phyloP scores from a whole-genome alignment of 1,140 invertebrate species.

The Drosophila sp. region DNA sequence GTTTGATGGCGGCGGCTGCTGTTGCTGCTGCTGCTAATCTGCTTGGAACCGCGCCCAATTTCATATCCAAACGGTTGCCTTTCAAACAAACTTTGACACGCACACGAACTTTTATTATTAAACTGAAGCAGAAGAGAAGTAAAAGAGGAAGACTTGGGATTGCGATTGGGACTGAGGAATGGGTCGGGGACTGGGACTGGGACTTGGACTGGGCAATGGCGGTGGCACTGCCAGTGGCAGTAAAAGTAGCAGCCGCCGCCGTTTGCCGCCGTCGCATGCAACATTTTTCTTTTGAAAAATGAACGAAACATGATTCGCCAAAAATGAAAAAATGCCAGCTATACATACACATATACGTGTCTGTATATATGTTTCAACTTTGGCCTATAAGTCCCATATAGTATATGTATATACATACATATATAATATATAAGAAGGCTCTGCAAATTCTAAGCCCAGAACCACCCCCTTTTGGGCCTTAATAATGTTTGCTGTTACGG shows the following conservation, averaged over 20 bases:
- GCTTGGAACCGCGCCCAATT: constrained; percentile 65
- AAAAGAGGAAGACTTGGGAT: constrained; percentile 7
- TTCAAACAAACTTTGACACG: constrained; percentile 81
- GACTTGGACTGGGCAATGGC: constrained; percentile 45
- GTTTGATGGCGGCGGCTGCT: constrained; percentile 2
- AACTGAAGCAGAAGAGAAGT: constrained; percentile 29
- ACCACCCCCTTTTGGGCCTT: constrained; percentile 7
- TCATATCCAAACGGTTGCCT: constrained; percentile 67
- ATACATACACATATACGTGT: constrained; percentile 26
- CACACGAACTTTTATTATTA: constrained; percentile 81
- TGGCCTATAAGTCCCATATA: constrained; percentile 64
- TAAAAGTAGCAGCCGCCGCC: constrained; percentile 73
- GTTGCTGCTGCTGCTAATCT: constrained; percentile 65
- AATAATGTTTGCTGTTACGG: constrained; percentile 44
- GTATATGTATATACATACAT: too few relatives aligned
- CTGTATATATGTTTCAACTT: constrained; percentile 57
- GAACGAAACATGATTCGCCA: constrained; percentile 82
- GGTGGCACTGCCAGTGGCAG: constrained; percentile 58
- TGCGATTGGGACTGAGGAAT: constrained; percentile 24
- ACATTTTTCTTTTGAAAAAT: constrained; percentile 83
- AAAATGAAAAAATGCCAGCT: constrained; percentile 50
- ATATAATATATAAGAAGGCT: neutral
- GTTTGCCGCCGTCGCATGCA: constrained; percentile 76
- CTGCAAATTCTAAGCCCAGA: neutral
- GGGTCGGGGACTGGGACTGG: constrained; percentile 33